Percentiles rank a stretch among this genome's conserved stretches.
Evolutionary conservation across 1,140 invertebrate genomes (phyloP).

Genomic region (Meloidogyne exigua): DNA sequence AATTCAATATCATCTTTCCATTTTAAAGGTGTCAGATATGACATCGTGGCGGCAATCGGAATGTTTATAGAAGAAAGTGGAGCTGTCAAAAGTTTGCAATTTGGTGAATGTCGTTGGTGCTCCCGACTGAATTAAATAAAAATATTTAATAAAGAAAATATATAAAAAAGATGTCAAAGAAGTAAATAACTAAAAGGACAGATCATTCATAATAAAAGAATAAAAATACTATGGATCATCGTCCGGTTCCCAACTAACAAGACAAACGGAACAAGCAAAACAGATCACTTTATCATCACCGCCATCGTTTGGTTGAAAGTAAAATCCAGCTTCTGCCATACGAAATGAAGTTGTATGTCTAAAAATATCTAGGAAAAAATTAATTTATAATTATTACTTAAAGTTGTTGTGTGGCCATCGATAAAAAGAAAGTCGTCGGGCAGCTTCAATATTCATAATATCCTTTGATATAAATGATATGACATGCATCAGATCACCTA

Average conservation of each 20-base stretch:
- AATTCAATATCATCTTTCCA: constrained; percentile 17
- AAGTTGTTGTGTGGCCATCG: constrained; percentile 27
- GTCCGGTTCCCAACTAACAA: constrained; percentile 91
- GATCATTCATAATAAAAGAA: neutral
- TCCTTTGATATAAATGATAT: constrained; percentile 9
- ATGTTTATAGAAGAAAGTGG: constrained; percentile 7
- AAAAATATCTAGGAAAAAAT: constrained; percentile 45
- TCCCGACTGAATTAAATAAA: constrained; percentile 20
- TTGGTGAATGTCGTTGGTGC: constrained; percentile 27
- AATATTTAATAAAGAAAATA: neutral
- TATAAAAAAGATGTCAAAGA: too few relatives aligned
- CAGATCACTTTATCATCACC: constrained; percentile 90
- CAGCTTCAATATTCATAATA: constrained; percentile 20
- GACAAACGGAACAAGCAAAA: constrained; percentile 85
- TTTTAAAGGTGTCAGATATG: constrained; percentile 9
- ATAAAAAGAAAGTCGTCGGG: constrained; percentile 18
- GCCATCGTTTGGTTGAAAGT: constrained; percentile 82
- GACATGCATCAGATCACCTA: neutral
- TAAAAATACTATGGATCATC: constrained; percentile 78
- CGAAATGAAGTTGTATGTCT: constrained; percentile 89
- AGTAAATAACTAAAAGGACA: too few relatives aligned
- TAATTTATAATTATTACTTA: neutral
- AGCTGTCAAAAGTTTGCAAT: constrained; percentile 19
- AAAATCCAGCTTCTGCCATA: constrained; percentile 93
- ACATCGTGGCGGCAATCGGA: constrained; percentile 10